A percentile compares a stretch with the other conserved stretches of the same genome.
These are phyloP conservation scores for Carlito syrichta DNA, from an alignment of 2,113 vertebrate species.

Conservation along the genomic window DNA sequence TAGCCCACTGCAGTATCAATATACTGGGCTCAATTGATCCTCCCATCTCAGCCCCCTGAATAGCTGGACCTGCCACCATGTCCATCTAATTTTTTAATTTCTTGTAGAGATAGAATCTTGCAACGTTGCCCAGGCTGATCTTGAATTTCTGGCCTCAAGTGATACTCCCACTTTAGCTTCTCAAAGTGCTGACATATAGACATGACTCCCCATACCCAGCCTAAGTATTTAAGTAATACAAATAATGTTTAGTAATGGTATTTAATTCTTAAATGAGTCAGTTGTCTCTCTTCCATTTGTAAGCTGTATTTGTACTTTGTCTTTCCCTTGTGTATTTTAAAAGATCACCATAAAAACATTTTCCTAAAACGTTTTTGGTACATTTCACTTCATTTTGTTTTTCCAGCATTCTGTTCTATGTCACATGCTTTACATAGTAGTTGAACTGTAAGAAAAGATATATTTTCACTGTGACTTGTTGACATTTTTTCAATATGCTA, in stretches of 20 bases:
- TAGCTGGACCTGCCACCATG: no score
- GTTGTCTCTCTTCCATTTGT: background rate
- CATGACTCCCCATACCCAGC: no score
- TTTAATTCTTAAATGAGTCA: background rate
- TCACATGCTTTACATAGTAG: background rate
- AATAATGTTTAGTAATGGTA: background rate
- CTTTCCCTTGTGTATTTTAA: slow-evolving; percentile 20
- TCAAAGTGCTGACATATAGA: no score
- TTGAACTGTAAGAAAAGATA: background rate
- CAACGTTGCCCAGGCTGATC: no score
- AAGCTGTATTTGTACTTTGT: background rate
- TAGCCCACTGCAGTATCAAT: no score
- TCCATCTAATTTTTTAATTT: no score
- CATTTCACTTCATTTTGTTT: background rate
- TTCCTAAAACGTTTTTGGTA: background rate
- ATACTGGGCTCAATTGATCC: no score
- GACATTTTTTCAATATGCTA: background rate
- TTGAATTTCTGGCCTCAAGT: no score
- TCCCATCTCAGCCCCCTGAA: no score
- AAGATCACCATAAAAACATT: background rate
- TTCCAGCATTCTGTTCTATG: background rate
- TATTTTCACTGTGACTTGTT: background rate
- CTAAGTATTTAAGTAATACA: background rate
- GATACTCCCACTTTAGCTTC: no score
- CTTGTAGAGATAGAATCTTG: no score